Evolutionary conservation across 1,140 invertebrate genomes (phyloP).

Genomic region (Calycopis cecrops): DNA sequence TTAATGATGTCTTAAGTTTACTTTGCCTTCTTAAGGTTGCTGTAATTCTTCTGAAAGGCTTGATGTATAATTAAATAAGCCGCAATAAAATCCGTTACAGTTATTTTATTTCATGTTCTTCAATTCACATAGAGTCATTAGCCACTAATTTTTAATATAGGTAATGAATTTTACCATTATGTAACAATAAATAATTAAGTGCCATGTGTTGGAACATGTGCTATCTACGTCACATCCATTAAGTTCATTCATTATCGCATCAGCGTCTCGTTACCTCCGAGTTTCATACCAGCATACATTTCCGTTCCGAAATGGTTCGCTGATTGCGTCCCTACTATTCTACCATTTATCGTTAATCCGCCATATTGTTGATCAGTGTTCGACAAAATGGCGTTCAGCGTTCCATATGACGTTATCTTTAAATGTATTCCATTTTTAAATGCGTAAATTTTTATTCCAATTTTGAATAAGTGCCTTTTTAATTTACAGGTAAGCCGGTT

Average conservation of each 20-base stretch:
- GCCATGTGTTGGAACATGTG: slow-evolving; percentile 1
- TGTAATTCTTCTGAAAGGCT: too few relatives aligned
- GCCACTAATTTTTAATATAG: too few relatives aligned
- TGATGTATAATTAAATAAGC: too few relatives aligned
- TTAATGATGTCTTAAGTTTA: too few relatives aligned
- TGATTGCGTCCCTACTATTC: slow-evolving; percentile 27
- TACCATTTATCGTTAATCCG: slow-evolving; percentile 26
- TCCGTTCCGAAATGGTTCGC: slow-evolving; percentile 34
- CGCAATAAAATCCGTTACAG: too few relatives aligned
- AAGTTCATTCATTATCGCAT: slow-evolving; percentile 34
- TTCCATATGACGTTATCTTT: slow-evolving; percentile 17
- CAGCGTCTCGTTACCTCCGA: slow-evolving; percentile 31
- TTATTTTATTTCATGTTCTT: too few relatives aligned
- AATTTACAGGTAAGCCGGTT: too few relatives aligned
- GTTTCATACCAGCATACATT: slow-evolving; percentile 33
- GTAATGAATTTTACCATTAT: too few relatives aligned
- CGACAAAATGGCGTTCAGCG: slow-evolving; percentile 8
- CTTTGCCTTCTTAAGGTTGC: too few relatives aligned
- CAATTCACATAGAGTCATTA: too few relatives aligned
- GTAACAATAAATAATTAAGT: background rate
- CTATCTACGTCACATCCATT: slow-evolving; percentile 22
- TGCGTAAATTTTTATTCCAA: slow-evolving; percentile 5
- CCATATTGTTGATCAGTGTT: slow-evolving; percentile 27
- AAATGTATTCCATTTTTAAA: slow-evolving; percentile 16
- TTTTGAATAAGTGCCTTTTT: background rate